Conservation (phyloP, 2,113 vertebrate genomes). For the human region GRCh38 chr1:116179501-116180000, state of each 20-base stretch:
- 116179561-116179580: neutral
- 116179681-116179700: neutral
- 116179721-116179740: neutral
- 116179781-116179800: neutral
- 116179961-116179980: neutral
- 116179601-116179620: neutral
- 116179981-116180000: neutral
- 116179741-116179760: neutral
- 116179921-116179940: neutral
- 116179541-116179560: neutral
- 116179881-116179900: neutral
- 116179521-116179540: too few species aligned
- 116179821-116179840: neutral
- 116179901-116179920: neutral
- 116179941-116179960: neutral
- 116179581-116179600: fast-evolving
- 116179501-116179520: too few species aligned
- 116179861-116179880: neutral
- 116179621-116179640: neutral
- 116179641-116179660: fast-evolving
- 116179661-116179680: neutral
- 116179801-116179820: neutral
- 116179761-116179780: too few species aligned
- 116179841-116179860: neutral
- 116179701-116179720: neutral